These are phyloP conservation scores for Eupithecia subfuscata DNA, from an alignment of 2,888 invertebrate species.

Conservation along the genomic window DNA sequence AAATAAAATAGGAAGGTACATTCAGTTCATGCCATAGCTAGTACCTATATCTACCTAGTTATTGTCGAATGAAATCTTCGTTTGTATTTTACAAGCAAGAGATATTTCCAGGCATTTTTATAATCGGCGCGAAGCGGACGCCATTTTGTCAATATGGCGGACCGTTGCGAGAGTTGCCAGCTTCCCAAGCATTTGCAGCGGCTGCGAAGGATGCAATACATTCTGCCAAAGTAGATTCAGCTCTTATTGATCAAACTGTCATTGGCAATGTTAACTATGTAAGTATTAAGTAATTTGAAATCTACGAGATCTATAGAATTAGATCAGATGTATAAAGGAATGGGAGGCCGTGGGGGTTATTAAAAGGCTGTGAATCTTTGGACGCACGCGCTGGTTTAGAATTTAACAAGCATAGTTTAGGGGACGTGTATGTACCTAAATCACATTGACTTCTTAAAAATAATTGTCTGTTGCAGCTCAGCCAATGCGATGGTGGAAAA, in stretches of 20 bases:
- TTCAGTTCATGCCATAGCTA: too few relatives aligned
- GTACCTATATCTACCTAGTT: neutral
- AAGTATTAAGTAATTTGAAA: constrained; percentile 38
- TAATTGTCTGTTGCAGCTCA: constrained; percentile 76
- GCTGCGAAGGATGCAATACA: constrained; percentile 70
- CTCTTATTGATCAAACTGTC: constrained; percentile 64
- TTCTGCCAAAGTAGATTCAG: constrained; percentile 62
- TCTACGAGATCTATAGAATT: neutral
- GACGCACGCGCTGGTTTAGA: neutral
- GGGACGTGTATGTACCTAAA: neutral
- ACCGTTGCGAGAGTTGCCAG: constrained; percentile 64
- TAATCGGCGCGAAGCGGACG: constrained; percentile 75
- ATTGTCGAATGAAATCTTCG: neutral
- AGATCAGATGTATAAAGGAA: neutral
- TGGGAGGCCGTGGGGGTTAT: neutral
- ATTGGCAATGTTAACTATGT: constrained; percentile 75
- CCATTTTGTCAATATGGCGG: constrained; percentile 77
- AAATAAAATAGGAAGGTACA: neutral
- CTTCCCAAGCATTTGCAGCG: constrained; percentile 69
- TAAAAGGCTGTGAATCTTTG: neutral
- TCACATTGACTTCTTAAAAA: neutral
- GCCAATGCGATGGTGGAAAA: constrained; percentile 93
- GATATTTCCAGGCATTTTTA: constrained; percentile 63
- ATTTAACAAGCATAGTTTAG: neutral
- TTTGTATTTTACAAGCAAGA: neutral